These are phyloP conservation scores for Tamias sibiricus DNA, from an alignment of 2,113 vertebrate species.

Conservation along the genomic window DNA sequence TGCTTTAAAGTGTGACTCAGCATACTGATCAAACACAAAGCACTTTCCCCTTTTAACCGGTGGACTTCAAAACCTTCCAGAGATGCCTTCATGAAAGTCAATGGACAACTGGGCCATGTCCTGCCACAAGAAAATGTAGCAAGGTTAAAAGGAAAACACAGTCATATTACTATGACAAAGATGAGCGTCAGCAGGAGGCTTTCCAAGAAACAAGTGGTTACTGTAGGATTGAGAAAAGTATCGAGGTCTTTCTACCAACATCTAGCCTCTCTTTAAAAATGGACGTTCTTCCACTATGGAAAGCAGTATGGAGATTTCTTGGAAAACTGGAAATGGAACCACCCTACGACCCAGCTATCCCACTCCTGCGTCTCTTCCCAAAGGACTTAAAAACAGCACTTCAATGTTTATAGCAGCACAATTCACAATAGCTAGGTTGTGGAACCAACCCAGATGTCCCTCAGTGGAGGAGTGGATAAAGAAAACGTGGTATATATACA, in stretches of 20 bases:
- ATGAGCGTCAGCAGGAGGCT: not conserved
- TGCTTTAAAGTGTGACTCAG: constrained; percentile 57
- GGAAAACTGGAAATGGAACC: no score
- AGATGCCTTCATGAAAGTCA: constrained; percentile 50
- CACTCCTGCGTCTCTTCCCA: no score
- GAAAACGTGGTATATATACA: no score
- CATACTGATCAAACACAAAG: constrained; percentile 48
- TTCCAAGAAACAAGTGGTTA: not conserved
- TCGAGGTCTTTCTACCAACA: not conserved
- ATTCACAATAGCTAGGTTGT: no score
- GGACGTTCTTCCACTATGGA: not conserved
- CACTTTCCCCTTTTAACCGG: constrained; percentile 34
- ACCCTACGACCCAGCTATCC: no score
- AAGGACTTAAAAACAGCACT: no score
- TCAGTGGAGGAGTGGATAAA: no score
- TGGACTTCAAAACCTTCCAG: constrained; percentile 58
- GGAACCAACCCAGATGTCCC: no score
- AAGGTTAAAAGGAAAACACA: constrained; percentile 43
- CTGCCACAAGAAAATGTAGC: constrained; percentile 19
- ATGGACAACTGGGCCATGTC: not conserved
- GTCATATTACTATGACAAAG: not conserved
- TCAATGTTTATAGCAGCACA: no score
- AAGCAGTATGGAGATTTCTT: no score
- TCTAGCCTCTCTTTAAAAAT: not conserved
- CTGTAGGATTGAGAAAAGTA: not conserved